Evolutionary conservation across 2,797 vertebrate species (phyloP).

Genomic region (Eospalax fontanierii): DNA sequence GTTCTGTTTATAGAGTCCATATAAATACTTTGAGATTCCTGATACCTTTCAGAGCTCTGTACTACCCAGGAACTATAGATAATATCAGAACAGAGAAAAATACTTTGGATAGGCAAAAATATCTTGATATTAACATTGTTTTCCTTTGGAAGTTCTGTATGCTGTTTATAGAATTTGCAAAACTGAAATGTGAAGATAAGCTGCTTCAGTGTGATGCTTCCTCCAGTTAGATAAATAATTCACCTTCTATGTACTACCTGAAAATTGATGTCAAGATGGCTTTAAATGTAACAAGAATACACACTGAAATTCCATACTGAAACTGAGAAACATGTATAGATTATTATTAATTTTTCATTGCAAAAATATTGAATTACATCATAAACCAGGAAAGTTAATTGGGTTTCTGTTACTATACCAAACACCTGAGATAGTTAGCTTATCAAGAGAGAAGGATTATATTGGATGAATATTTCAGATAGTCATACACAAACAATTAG

Average conservation of each 20-base stretch:
- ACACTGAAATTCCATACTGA: conserved; percentile 15
- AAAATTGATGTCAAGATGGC: background rate
- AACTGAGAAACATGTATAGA: conserved; percentile 27
- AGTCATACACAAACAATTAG: background rate
- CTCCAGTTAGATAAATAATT: background rate
- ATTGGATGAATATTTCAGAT: background rate
- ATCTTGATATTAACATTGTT: background rate
- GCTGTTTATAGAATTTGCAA: background rate
- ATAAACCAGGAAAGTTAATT: background rate
- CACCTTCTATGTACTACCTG: background rate
- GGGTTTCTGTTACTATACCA: background rate
- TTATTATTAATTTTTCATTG: conserved; percentile 25
- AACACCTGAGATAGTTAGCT: background rate
- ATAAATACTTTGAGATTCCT: conserved; percentile 50
- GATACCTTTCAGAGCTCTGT: background rate
- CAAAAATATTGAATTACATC: background rate
- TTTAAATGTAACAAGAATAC: background rate
- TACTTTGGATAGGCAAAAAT: background rate
- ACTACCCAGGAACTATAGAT: background rate
- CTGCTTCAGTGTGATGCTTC: background rate
- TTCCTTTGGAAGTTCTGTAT: background rate
- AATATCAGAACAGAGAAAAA: conserved; percentile 1
- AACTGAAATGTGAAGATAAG: background rate
- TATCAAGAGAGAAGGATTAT: background rate
- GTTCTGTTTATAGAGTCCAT: background rate